These are phyloP conservation scores for Puffinus mauretanicus DNA, from an alignment of 2,113 vertebrate genomes.

Conservation along the genomic window DNA sequence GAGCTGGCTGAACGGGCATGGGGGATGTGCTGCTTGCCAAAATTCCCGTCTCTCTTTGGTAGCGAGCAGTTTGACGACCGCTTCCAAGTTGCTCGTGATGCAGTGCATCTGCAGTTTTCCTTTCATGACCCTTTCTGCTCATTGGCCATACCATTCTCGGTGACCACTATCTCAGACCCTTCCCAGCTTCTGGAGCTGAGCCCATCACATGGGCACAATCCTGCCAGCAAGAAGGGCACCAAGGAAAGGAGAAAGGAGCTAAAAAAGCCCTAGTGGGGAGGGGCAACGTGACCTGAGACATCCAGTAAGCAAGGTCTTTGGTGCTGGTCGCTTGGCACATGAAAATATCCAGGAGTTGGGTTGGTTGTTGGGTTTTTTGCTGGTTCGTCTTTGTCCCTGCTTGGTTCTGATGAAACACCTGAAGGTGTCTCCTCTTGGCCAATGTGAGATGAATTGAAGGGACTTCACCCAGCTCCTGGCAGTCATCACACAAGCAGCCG, in stretches of 20 bases:
- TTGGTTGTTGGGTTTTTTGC: background rate
- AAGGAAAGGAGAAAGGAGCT: background rate
- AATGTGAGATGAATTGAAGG: background rate
- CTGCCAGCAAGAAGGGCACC: background rate
- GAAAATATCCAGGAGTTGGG: background rate
- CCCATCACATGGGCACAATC: background rate
- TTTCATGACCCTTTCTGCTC: fast-evolving
- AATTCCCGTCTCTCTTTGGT: background rate
- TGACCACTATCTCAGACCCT: background rate
- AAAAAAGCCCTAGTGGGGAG: background rate
- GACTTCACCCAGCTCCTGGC: background rate
- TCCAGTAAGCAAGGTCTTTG: background rate
- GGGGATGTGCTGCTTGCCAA: background rate
- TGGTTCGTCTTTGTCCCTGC: background rate
- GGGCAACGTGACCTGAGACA: fast-evolving
- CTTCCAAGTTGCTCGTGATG: fast-evolving
- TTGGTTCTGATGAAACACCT: background rate
- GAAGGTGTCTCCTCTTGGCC: background rate
- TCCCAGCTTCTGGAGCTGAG: background rate
- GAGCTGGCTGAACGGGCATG: fast-evolving
- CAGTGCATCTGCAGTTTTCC: background rate
- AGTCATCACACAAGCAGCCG: background rate
- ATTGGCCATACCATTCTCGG: fast-evolving
- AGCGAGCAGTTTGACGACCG: background rate
- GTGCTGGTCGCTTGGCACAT: background rate